phyloP scores from a whole-genome alignment of 2,797 vertebrate genomes.

The Eulemur albifrons region DNA sequence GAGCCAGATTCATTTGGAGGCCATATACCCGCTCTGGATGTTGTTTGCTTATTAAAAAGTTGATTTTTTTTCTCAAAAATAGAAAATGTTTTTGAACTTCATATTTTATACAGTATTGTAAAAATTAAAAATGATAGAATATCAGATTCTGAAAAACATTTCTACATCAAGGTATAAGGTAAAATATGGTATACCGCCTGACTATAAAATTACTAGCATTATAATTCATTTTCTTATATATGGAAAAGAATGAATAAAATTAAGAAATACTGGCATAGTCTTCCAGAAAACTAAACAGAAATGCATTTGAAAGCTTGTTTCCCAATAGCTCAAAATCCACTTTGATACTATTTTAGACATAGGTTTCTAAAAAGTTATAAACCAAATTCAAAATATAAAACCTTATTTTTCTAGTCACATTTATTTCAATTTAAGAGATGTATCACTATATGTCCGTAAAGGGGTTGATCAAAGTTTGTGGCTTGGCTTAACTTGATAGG shows the following conservation, averaged over 20 bases:
- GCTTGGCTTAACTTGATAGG: slow-evolving; percentile 1
- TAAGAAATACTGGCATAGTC: background rate
- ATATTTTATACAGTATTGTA: background rate
- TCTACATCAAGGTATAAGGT: background rate
- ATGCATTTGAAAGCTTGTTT: slow-evolving; percentile 16
- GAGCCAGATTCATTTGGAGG: background rate
- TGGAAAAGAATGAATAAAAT: slow-evolving; percentile 1
- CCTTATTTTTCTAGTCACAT: background rate
- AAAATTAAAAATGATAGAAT: slow-evolving; percentile 25
- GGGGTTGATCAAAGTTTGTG: background rate
- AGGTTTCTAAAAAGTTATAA: slow-evolving; percentile 15
- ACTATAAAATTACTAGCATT: background rate
- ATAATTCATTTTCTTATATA: background rate
- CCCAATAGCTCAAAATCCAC: slow-evolving; percentile 9
- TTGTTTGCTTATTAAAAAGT: background rate
- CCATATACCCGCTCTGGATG: background rate
- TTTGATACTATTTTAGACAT: background rate
- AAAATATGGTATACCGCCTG: background rate
- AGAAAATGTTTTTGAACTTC: background rate
- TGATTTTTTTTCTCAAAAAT: background rate
- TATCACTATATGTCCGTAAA: slow-evolving; percentile 2
- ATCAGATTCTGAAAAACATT: background rate
- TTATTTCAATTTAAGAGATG: background rate
- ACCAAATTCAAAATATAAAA: slow-evolving; percentile 3
- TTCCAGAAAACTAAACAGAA: slow-evolving; percentile 25